Conservation (phyloP, 2,797 vertebrate species). For the Anniella stebbinsi region DNA sequence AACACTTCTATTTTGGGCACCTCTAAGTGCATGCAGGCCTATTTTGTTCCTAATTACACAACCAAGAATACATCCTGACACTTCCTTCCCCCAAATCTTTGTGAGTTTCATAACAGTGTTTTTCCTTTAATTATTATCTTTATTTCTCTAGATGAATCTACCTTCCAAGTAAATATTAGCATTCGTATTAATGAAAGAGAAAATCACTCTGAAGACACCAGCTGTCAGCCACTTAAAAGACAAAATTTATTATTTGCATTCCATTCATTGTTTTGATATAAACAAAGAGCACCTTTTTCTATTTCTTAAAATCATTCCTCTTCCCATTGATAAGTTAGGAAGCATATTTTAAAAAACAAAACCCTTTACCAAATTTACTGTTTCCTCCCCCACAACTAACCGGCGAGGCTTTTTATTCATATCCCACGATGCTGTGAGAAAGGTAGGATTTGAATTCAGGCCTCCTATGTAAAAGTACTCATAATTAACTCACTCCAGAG, state of each 20-base stretch:
- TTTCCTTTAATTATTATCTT: constrained; percentile 27
- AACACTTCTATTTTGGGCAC: constrained; percentile 8
- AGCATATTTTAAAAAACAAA: neutral
- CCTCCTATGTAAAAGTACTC: neutral
- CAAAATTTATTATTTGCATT: neutral
- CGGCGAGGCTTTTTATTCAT: neutral
- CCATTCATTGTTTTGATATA: neutral
- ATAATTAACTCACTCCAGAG: constrained; percentile 24
- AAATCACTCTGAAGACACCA: constrained; percentile 38
- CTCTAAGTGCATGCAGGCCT: constrained; percentile 35
- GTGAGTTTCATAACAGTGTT: constrained; percentile 28
- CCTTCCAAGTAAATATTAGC: constrained; percentile 39
- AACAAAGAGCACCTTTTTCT: neutral
- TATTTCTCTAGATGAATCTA: constrained; percentile 26
- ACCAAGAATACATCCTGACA: constrained; percentile 37
- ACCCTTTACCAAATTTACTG: neutral
- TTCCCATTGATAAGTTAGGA: neutral
- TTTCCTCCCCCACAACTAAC: neutral
- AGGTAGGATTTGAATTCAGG: neutral
- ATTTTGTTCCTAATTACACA: neutral
- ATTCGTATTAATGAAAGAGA: constrained; percentile 47
- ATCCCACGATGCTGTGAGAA: neutral
- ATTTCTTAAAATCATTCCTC: neutral
- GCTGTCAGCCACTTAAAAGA: neutral
- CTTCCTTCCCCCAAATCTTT: neutral